A percentile compares a stretch with the other conserved stretches of the same genome.
These are phyloP conservation scores for Leptopilina clavipes DNA, from an alignment of 1,140 invertebrate species.

Conservation along the genomic window DNA sequence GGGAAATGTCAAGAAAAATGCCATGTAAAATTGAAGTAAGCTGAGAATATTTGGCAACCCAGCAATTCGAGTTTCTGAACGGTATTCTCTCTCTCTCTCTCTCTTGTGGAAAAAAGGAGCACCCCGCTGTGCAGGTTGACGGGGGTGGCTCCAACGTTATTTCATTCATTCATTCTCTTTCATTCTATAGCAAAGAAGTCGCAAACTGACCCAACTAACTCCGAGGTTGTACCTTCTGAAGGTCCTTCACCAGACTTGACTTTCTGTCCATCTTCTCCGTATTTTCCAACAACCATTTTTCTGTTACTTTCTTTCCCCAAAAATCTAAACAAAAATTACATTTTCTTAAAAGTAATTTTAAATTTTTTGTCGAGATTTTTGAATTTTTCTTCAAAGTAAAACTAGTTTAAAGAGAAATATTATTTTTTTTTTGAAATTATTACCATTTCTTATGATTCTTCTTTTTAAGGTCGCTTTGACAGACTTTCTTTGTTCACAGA, in stretches of 20 bases:
- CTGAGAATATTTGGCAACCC: constrained; percentile 58
- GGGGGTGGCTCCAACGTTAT: constrained; percentile 55
- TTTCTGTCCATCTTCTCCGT: background rate
- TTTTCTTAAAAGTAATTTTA: too few species aligned
- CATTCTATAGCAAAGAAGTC: constrained; percentile 53
- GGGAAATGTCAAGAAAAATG: constrained; percentile 41
- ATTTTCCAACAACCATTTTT: too few species aligned
- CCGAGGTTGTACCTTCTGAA: constrained; percentile 35
- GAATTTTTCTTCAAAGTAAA: too few species aligned
- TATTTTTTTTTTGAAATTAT: background rate
- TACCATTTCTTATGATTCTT: background rate
- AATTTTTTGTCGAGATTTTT: too few species aligned
- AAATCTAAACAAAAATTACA: too few species aligned
- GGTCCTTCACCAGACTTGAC: background rate
- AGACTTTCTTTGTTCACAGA: background rate
- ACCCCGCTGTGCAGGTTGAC: constrained; percentile 66
- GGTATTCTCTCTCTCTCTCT: constrained; percentile 57
- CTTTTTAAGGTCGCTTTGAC: background rate
- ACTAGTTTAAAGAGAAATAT: too few species aligned
- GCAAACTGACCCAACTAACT: constrained; percentile 46
- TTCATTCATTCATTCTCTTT: constrained; percentile 59
- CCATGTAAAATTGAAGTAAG: background rate
- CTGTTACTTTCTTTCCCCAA: too few species aligned
- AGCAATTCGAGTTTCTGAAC: constrained; percentile 45
- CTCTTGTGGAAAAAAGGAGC: constrained; percentile 54